Percentiles rank a stretch among this genome's conserved stretches.
Evolutionary conservation across 2,113 vertebrate genomes (phyloP).

Genomic region (Sinocyclocheilus anophthalmus): DNA sequence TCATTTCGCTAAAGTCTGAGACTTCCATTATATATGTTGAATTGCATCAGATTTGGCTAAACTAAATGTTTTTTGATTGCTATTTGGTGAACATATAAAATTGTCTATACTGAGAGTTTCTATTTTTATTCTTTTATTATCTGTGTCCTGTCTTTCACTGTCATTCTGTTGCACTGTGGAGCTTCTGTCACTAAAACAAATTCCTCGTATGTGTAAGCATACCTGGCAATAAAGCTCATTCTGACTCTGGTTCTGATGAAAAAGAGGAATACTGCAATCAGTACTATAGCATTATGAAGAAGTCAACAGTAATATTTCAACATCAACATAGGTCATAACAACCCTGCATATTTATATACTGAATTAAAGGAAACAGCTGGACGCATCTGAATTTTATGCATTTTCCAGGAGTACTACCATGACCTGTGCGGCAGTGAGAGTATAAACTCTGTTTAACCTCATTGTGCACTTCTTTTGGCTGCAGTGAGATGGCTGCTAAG

Average conservation of each 20-base stretch:
- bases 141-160: no score
- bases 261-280: not conserved
- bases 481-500: slow-evolving; percentile 8
- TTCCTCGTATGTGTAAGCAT: no score
- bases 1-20: not conserved
- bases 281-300: not conserved
- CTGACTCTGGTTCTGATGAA: not conserved
- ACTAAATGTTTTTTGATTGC: not conserved
- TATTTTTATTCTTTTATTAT: no score
- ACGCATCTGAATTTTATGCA: not conserved
- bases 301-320: not conserved
- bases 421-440: not conserved
- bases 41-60: not conserved
- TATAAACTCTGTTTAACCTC: not conserved
- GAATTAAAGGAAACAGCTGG: not conserved
- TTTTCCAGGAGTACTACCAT: not conserved
- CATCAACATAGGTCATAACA: not conserved
- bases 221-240: no score
- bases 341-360: no score
- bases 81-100: not conserved
- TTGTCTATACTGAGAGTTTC: no score
- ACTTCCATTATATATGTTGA: not conserved
- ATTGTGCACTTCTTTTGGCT: slow-evolving; percentile 29
- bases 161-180: no score
- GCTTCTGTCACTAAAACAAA: no score